These are phyloP conservation scores for Rutpela maculata DNA, from an alignment of 2,888 invertebrate species.

Conservation along the genomic window DNA sequence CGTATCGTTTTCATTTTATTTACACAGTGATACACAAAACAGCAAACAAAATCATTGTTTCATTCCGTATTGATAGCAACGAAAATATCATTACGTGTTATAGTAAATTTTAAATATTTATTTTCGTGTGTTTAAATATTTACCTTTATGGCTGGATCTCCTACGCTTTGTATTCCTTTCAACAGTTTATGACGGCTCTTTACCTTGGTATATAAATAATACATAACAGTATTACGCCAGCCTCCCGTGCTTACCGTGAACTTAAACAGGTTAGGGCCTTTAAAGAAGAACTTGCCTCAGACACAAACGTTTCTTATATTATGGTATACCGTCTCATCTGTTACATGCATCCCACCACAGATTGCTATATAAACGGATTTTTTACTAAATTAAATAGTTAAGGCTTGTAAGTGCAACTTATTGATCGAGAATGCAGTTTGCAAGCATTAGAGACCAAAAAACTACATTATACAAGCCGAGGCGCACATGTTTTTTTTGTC, in stretches of 20 bases:
- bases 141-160: background rate
- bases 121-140: constrained; percentile 1
- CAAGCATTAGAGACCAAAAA: too few relatives aligned
- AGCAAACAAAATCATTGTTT: too few relatives aligned
- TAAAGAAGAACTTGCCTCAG: background rate
- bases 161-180: background rate
- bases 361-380: too few relatives aligned
- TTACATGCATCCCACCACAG: background rate
- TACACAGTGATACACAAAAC: too few relatives aligned
- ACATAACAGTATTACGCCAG: background rate
- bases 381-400: too few relatives aligned
- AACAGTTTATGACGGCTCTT: background rate
- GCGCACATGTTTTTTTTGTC: too few relatives aligned
- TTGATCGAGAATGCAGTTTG: too few relatives aligned
- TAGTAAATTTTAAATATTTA: background rate
- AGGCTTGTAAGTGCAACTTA: too few relatives aligned
- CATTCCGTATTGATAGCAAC: too few relatives aligned
- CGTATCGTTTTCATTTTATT: too few relatives aligned
- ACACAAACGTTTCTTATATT: background rate
- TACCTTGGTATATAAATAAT: constrained; percentile 4
- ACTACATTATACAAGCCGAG: too few relatives aligned
- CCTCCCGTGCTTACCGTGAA: background rate
- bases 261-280: background rate
- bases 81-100: background rate
- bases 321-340: background rate